Evolutionary conservation across 2,113 vertebrate species (phyloP).

Genomic region (Crotalus helleri): DNA sequence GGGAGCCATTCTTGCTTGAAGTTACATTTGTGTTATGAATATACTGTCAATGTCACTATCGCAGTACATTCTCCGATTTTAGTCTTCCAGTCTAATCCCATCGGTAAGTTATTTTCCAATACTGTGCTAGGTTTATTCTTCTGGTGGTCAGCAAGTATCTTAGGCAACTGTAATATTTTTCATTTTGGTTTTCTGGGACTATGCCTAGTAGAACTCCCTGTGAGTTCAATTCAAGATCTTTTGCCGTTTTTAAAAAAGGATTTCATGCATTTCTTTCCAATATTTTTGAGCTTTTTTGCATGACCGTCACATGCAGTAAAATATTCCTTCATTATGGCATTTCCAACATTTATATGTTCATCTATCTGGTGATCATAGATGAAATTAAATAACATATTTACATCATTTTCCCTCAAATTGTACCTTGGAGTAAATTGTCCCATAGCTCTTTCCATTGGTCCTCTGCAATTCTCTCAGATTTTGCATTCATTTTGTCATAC

Average conservation of each 20-base stretch:
- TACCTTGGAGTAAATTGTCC: neutral
- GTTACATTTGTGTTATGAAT: neutral
- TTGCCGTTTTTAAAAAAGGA: neutral
- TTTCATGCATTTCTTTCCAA: neutral
- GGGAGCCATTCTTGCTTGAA: neutral
- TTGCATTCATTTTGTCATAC: neutral
- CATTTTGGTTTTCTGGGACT: neutral
- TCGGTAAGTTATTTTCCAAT: neutral
- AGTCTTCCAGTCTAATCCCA: neutral
- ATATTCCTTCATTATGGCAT: neutral
- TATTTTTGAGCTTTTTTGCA: neutral
- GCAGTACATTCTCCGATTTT: neutral
- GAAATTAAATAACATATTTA: neutral
- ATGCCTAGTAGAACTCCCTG: neutral
- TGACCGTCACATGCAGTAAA: neutral
- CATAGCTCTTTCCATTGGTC: neutral
- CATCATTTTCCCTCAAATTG: neutral
- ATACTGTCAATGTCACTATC: neutral
- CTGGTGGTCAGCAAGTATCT: neutral
- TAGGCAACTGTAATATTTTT: neutral
- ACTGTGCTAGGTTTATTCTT: neutral
- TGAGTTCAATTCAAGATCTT: neutral
- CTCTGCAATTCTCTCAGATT: neutral
- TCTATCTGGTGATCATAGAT: neutral
- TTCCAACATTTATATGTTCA: neutral